A percentile compares a stretch with the other conserved stretches of the same genome.
These are phyloP conservation scores for Callorhinus ursinus DNA, from an alignment of 2,113 vertebrate species.

Conservation along the genomic window DNA sequence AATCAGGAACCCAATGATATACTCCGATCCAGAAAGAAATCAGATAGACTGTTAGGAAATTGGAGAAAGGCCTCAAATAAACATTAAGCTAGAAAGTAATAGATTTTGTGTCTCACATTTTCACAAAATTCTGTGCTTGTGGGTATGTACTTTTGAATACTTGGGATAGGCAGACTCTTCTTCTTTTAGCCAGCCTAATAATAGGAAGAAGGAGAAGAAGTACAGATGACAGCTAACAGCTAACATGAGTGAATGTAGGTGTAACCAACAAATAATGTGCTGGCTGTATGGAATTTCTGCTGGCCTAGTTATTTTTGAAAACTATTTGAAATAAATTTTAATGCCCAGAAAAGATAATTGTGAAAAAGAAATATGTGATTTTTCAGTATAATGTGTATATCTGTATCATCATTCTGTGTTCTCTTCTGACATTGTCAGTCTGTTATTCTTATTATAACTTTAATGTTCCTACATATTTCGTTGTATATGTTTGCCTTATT, in stretches of 20 bases:
- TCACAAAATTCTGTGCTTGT: neutral
- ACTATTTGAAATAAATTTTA: neutral
- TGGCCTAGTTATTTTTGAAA: constrained; percentile 54
- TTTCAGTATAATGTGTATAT: neutral
- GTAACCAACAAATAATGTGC: constrained; percentile 37
- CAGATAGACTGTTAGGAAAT: neutral
- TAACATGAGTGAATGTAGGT: constrained; percentile 54
- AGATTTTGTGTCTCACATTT: neutral
- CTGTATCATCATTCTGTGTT: neutral
- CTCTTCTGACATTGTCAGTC: constrained; percentile 5
- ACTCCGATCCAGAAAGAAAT: constrained; percentile 23
- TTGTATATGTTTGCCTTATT: constrained; percentile 52
- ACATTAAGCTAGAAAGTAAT: neutral
- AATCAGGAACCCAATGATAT: neutral
- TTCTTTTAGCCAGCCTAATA: constrained; percentile 61
- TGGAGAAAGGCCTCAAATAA: neutral
- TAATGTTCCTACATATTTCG: constrained; percentile 48
- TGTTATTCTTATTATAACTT: constrained; percentile 48
- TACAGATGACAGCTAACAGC: constrained; percentile 53
- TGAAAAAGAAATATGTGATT: constrained; percentile 39
- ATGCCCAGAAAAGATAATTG: constrained; percentile 22
- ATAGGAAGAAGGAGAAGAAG: constrained; percentile 13
- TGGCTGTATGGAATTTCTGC: constrained; percentile 39
- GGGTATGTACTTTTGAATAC: neutral
- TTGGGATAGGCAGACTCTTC: constrained; percentile 28